Base-by-base conservation (phyloP, 35 echinoderm and acorn worm genomes). In the Ptychodera flava region DNA sequence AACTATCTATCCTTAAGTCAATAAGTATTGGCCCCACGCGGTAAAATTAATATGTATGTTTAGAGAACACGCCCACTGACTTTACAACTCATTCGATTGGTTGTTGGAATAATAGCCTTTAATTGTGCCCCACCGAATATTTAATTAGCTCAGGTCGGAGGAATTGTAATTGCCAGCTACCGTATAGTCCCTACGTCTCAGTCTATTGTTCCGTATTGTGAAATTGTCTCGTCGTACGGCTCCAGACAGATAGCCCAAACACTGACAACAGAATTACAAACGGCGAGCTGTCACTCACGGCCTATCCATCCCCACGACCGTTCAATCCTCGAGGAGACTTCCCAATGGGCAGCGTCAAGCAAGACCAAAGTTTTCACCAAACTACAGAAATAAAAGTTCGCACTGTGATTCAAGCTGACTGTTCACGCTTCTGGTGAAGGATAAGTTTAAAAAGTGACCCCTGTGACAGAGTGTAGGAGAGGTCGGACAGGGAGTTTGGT, bases 11-110 rank as follows among this genome's bases (percentile, higher is more conserved):
- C 45, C 45, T 64, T 64, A 64, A 64, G 45, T 64, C 45, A 64
- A 64, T 64, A 64, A 64, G 45, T 22, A 64, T 64, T 64, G 45
- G 45, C 45, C 45, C 45, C 45, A 64, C 45, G 45, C 45, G 45
- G 45, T 64, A 64, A 64, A 64, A 64, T 64, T 64, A 64, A 64
- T 64, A 64, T 64, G 45, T 64, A 64, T 64, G 45, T 64, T 64
- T 64, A 64, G 6, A 64, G 45, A 22, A 64, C 45, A 64, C 45
- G 45, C 45, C 45, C 45, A n/a, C 45, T 64, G 45, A 64, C 45
- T 64, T 64, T 64, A 64, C 6, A 64, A 64, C 45, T 64, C 6
- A 22, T 64, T 12, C 45, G 45, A 64, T 64, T 64, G 45, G 45
- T 22, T 64, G 6, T 12, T 6, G 6, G 45, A 64, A 64, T 64